Evolutionary conservation across 1,140 invertebrate species (phyloP).

Genomic region (Psix sp.): DNA sequence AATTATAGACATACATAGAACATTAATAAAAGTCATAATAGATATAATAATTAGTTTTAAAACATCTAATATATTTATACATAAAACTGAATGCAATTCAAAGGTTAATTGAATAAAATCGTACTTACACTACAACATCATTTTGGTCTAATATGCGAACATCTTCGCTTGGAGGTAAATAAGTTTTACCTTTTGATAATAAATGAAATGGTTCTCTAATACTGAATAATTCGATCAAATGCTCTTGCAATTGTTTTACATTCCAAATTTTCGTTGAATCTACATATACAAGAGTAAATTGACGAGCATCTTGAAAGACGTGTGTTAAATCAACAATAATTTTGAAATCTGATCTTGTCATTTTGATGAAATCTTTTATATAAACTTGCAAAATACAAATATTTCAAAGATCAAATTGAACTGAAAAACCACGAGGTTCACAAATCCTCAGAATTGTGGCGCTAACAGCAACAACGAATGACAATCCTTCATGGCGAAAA

Average conservation of each 20-base stretch:
- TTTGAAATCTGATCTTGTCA: slow-evolving; percentile 42
- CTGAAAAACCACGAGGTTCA: too few species aligned
- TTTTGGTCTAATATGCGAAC: slow-evolving; percentile 49
- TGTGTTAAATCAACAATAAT: slow-evolving; percentile 47
- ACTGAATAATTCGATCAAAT: slow-evolving; percentile 41
- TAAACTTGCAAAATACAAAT: too few species aligned
- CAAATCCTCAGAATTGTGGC: too few species aligned
- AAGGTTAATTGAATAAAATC: not conserved
- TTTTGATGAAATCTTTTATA: too few species aligned
- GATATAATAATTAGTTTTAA: not conserved
- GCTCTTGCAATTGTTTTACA: slow-evolving; percentile 42
- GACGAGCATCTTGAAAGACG: slow-evolving; percentile 40
- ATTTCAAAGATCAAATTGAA: too few species aligned
- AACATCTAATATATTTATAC: not conserved
- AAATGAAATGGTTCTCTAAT: slow-evolving; percentile 47
- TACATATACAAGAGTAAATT: slow-evolving; percentile 38
- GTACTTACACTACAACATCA: slow-evolving; percentile 49
- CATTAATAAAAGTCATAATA: too few species aligned
- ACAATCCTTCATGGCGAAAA: too few species aligned
- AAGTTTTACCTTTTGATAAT: slow-evolving; percentile 48
- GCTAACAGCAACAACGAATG: too few species aligned
- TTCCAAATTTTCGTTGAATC: slow-evolving; percentile 48
- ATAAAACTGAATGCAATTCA: not conserved
- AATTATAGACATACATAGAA: too few species aligned
- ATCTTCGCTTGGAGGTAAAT: slow-evolving; percentile 53